phyloP scores from a whole-genome alignment of 2,888 invertebrate genomes.

The Lamproptera curius region DNA sequence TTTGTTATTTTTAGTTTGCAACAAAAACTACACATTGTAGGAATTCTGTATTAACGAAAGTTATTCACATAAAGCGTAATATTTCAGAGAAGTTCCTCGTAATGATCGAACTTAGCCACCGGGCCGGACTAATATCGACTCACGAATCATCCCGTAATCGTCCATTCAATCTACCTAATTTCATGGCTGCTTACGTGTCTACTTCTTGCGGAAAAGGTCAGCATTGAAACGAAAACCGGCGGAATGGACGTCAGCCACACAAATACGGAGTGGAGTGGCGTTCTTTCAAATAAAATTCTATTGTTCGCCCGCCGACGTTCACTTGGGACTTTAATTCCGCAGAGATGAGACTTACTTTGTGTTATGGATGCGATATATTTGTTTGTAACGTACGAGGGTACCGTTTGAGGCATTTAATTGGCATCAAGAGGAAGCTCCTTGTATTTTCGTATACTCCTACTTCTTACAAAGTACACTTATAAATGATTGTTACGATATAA shows the following conservation, averaged over 20 bases:
- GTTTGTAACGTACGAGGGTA: background rate
- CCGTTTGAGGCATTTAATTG: too few species aligned
- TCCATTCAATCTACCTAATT: slow-evolving; percentile 26
- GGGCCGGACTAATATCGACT: background rate
- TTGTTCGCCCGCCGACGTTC: slow-evolving; percentile 46
- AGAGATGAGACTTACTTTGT: slow-evolving; percentile 7
- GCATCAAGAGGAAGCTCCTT: too few species aligned
- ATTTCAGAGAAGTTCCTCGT: too few species aligned
- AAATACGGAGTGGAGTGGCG: slow-evolving; percentile 52
- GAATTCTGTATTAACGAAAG: too few species aligned
- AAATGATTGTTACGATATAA: too few species aligned
- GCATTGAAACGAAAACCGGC: slow-evolving; percentile 45
- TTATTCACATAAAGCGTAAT: too few species aligned
- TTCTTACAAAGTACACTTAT: too few species aligned
- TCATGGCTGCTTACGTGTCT: slow-evolving; percentile 29
- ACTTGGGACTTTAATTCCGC: slow-evolving; percentile 26
- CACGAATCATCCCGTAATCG: slow-evolving; percentile 4
- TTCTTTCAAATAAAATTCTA: slow-evolving; percentile 62
- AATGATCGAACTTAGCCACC: too few species aligned
- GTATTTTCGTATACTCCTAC: too few species aligned
- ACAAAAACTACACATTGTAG: too few species aligned
- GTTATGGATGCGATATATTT: slow-evolving; percentile 31
- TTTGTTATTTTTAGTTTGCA: too few species aligned
- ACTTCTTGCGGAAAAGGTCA: slow-evolving; percentile 34
- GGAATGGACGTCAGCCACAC: slow-evolving; percentile 54